Base-by-base conservation (phyloP, 1,140 invertebrate genomes). In the Drosophila tristis region DNA sequence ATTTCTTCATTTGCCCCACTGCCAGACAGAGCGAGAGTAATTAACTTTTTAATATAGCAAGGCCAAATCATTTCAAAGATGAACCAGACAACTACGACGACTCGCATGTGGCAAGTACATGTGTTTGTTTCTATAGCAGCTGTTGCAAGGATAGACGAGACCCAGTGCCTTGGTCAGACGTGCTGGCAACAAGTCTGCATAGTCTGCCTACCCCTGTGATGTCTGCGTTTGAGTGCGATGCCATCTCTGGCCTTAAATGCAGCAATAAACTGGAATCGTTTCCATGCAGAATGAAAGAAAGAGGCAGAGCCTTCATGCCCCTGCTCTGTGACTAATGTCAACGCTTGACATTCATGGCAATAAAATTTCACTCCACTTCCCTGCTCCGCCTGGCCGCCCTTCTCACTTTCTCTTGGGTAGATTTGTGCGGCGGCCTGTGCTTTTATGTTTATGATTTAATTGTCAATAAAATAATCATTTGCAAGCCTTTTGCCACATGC, bases 401-500 rank as follows among this genome's bases (percentile, higher is more conserved):
- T 9, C 43, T 29, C 35, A 39, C 11, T 39, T 39, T 11, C 11
- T 54, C 55, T 45, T 68, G 15, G 35, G 70, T 74, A 47, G 74
- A 74, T 78, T 78, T 78, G 57, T 78, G 64, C 51, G 81, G 73
- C 61, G 2, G 31, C 31, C 72, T 78, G 35, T 39, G 59, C 23
- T 58, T 89, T 87, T 75, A 87, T 78, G 74, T 61, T 81, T 74
- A 79, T 78, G 78, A 70, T 89, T 89, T 87, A 87, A 87, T 89
- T 89, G 78, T 79, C 84, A 87, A 89, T 87, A 87, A 87, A 87
- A 87, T 87, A 87, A 89, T 87, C 82, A 87, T 87, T 85, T 80
- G 77, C 77, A 85, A 77, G 79, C 77, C 72, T 50, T 80, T 80
- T 66, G 67, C 73, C 66, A 89, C 62, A 39, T 89, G 79, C 82